Conservation (phyloP, 2,797 vertebrate genomes). For the Monodelphis domestica region DNA sequence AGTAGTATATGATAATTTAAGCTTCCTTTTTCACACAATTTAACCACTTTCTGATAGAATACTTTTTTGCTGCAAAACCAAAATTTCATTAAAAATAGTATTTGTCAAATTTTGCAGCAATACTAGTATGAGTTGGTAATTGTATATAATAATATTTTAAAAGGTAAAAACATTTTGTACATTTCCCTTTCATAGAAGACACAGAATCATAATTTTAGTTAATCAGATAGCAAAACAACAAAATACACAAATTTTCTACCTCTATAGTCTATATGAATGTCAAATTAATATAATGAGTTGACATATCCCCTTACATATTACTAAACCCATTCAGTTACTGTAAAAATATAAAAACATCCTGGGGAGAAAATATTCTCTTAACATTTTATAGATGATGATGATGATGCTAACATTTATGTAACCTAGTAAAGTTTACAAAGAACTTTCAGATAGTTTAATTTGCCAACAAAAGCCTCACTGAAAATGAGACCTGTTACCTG, state of each 20-base stretch:
- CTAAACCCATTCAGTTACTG: neutral
- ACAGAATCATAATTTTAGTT: slow-evolving; percentile 5
- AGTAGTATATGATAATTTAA: slow-evolving; percentile 29
- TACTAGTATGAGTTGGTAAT: slow-evolving; percentile 34
- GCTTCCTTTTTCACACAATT: slow-evolving; percentile 40
- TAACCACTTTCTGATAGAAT: slow-evolving; percentile 20
- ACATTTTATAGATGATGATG: neutral
- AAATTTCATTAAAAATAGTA: slow-evolving; percentile 52
- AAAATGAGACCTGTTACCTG: too few relatives aligned
- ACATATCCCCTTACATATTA: neutral
- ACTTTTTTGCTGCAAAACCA: slow-evolving; percentile 49
- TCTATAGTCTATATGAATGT: neutral
- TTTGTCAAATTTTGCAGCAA: slow-evolving; percentile 18
- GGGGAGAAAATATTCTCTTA: neutral
- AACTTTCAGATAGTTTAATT: too few relatives aligned
- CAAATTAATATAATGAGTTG: neutral
- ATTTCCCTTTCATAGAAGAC: slow-evolving; percentile 24
- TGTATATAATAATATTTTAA: slow-evolving; percentile 45
- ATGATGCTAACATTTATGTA: too few relatives aligned
- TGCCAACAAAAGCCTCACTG: too few relatives aligned
- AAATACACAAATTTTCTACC: neutral
- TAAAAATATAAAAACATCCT: neutral
- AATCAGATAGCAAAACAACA: slow-evolving; percentile 17
- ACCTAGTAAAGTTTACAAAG: too few relatives aligned
- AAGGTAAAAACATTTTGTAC: slow-evolving; percentile 1